Base-by-base conservation (phyloP, 2,113 vertebrate species). In the Sapayoa aenigma region DNA sequence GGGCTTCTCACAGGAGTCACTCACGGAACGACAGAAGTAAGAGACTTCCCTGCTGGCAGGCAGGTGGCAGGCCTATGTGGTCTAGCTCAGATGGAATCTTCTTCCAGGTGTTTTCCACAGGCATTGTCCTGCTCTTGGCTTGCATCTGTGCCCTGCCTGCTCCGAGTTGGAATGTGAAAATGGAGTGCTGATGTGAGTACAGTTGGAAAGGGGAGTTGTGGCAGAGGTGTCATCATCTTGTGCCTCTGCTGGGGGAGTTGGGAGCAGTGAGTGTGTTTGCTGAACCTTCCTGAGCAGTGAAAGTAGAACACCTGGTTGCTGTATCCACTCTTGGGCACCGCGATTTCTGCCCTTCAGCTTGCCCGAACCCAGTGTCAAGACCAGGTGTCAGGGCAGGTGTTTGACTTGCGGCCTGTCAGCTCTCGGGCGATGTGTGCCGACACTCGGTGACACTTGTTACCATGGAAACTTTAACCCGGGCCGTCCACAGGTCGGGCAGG, bases 241-340 rank as follows among this genome's bases (percentile, higher is more conserved):
- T 30, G 13, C 9, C 73, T 53, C 28, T 73, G 60, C 60, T 53
- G 50, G 15, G 16, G 44, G 24, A 37, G 9, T 1, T 42, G 25
- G 35, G 50, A 21, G 16, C 31, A 59, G 19, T 21, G 1, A 7
- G 8, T 0, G 0, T 7, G 24, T 82, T 28, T 41, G 23, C 67
- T 63, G 47, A 46, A 5, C 27, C 37, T n/a, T 47, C 50, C 39
- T 3, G 3, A 4, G 17, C 41, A 9, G 35, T 44, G 23, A 18
- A 9, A 2, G 6, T 18, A 47, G 9, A 63, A 71, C 33, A 25
- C 12, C 35, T 8, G 17, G 4, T 7, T 14, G 3, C 5, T 55
- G 62, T 33, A 11, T 25, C n/a, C 0, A 0, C 6, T 6, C 60
- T 22, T 0, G 3, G 25, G 9, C 8, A 2, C 50, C 30, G 41